Evolutionary conservation across 2,797 vertebrate genomes (phyloP).

Genomic region (Aplochiton taeniatus): DNA sequence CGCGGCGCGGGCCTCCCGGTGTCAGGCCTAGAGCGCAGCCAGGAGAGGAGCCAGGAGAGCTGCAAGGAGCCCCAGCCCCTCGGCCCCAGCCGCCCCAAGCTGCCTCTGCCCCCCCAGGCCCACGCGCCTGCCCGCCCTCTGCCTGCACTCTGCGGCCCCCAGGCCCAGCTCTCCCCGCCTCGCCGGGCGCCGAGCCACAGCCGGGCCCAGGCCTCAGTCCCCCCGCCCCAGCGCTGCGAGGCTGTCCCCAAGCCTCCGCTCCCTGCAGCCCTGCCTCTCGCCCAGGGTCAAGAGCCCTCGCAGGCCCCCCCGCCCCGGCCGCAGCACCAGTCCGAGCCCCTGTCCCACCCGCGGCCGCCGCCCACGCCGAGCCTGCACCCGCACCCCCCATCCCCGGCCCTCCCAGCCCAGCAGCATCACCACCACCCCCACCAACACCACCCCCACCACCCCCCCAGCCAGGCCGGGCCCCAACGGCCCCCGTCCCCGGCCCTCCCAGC

Average conservation of each 20-base stretch:
- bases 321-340: slow-evolving; percentile 66
- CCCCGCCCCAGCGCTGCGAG: slow-evolving; percentile 65
- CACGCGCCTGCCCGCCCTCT: slow-evolving; percentile 46
- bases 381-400: slow-evolving; percentile 74
- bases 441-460: slow-evolving; percentile 73
- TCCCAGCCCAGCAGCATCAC: slow-evolving; percentile 73
- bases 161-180: slow-evolving; percentile 60
- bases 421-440: slow-evolving; percentile 69
- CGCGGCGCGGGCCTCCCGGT: slow-evolving; percentile 85
- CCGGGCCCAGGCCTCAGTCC: slow-evolving; percentile 73
- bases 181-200: slow-evolving; percentile 63
- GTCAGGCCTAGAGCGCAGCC: slow-evolving; percentile 97
- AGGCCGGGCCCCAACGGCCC: slow-evolving; percentile 76
- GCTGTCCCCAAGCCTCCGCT: slow-evolving; percentile 67
- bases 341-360: slow-evolving; percentile 66
- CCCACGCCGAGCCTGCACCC: slow-evolving; percentile 68
- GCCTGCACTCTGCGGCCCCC: slow-evolving; percentile 39
- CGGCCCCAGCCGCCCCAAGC: slow-evolving; percentile 76
- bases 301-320: slow-evolving; percentile 61
- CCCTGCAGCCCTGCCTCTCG: slow-evolving; percentile 71
- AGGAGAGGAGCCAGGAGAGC: slow-evolving; percentile 93
- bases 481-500: slow-evolving; percentile 76
- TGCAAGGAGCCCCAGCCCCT: slow-evolving; percentile 75
- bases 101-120: slow-evolving; percentile 64
- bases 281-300: slow-evolving; percentile 68